Evolutionary conservation across 2,888 invertebrate genomes (phyloP), one percentile per base, ranked within the genome.

Genomic region (Drosophila paramelanica): DNA sequence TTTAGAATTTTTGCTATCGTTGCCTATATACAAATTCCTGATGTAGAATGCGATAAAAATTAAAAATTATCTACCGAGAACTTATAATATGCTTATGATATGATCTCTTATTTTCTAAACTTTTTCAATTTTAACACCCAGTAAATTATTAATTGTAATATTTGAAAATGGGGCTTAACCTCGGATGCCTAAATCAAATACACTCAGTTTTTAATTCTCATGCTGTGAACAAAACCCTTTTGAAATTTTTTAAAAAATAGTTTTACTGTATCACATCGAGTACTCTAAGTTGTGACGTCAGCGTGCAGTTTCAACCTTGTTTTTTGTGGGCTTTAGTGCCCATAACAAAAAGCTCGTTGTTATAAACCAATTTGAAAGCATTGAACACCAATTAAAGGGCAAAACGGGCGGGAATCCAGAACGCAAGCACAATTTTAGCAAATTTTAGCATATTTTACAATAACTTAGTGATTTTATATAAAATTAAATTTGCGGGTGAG

Each of bases 291-390:
- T 78, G 79, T 74, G 74, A 74, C 79, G 75, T 74, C 68, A 74
- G 17, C 11, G 17, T 1, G 5, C 11, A 7, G 3, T 17, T 23
- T 23, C 49, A 55, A 78, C 74, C 74, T 74, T 53, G 11, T 68
- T 36, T 33, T 20, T 52, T 36, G 17, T 8, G 5, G 11, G 27
- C 36, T 31, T 39, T 23, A 8, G 20, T 20, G 38, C 20, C 8
- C 51, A 51, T 23, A 39, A 33, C 57, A 58, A n/a, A 38, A 79
- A 79, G 79, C 75, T 79, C 36, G 1, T 14, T 73, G 79, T 50
- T 73, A 78, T 60, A 60, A 14, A 3, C 4, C n/a, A 33, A 53
- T 41, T 41, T 10, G 11, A 66, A 52, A 45, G 13, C 49, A 49
- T 17, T 45, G 42, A 27, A 13, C 41, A 46, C 3, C 17, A 47